Percentiles rank a stretch among this genome's conserved stretches.
phyloP scores from a whole-genome alignment of 1,140 invertebrate genomes.

The Mya arenaria region DNA sequence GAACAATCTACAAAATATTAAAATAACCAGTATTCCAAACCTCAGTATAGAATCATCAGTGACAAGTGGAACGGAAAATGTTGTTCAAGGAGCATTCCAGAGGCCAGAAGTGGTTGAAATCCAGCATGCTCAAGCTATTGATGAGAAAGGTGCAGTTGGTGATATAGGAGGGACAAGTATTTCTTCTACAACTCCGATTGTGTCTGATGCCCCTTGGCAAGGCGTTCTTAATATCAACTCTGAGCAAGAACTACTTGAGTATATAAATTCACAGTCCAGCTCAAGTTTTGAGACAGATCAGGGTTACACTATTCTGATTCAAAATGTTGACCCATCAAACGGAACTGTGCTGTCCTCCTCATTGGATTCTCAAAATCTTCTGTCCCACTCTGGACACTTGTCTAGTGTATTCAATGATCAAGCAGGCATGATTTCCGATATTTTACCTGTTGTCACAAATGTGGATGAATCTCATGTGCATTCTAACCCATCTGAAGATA shows the following conservation, averaged over 20 bases:
- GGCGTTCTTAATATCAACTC: constrained; percentile 51
- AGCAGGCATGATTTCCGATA: constrained; percentile 25
- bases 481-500: neutral
- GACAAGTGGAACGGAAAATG: neutral
- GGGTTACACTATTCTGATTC: constrained; percentile 48
- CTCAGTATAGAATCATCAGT: neutral
- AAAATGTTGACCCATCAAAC: constrained; percentile 35
- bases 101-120: constrained; percentile 13
- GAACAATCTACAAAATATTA: too few species aligned
- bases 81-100: neutral
- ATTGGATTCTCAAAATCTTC: constrained; percentile 21
- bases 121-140: constrained; percentile 1
- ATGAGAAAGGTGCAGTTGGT: constrained; percentile 38
- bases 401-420: constrained; percentile 35
- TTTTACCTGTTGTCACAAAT: constrained; percentile 12
- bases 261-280: constrained; percentile 30
- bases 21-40: neutral
- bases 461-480: constrained; percentile 30
- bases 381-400: constrained; percentile 21
- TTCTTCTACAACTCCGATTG: constrained; percentile 17
- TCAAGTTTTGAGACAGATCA: constrained; percentile 27
- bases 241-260: constrained; percentile 48
- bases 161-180: neutral
- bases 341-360: constrained; percentile 26
- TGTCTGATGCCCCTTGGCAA: constrained; percentile 46